phyloP scores from a whole-genome alignment of 1,140 invertebrate species.

The Ceratoteleas bidentatus region DNA sequence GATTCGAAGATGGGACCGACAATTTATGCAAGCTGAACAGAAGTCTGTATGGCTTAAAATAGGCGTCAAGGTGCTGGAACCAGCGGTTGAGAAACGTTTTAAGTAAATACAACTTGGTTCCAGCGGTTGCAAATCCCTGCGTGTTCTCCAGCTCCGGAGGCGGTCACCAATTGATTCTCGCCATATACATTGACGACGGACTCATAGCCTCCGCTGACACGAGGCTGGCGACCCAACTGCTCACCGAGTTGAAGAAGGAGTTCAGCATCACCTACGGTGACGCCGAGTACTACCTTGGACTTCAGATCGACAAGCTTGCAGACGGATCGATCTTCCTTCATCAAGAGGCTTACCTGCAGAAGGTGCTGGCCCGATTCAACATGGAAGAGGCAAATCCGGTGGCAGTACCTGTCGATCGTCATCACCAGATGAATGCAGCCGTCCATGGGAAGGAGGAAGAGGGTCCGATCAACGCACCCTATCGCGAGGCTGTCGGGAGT shows the following conservation, averaged over 20 bases:
- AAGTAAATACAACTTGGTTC: no score
- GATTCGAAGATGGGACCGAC: slow-evolving; percentile 47
- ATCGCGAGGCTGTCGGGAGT: slow-evolving; percentile 50
- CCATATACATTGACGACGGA: no score
- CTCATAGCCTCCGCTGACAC: background rate
- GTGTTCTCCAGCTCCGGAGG: background rate
- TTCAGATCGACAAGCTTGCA: slow-evolving; percentile 20
- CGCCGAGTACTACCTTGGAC: slow-evolving; percentile 18
- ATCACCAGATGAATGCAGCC: slow-evolving; percentile 14
- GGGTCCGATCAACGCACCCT: slow-evolving; percentile 7
- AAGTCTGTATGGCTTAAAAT: slow-evolving; percentile 75
- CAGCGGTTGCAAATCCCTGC: background rate
- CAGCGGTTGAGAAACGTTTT: slow-evolving; percentile 45
- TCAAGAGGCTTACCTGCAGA: slow-evolving; percentile 34
- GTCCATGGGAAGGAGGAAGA: slow-evolving; percentile 3
- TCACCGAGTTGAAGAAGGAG: slow-evolving; percentile 7
- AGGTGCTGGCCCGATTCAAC: slow-evolving; percentile 23
- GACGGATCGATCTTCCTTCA: slow-evolving; percentile 44
- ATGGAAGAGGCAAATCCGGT: slow-evolving; percentile 33
- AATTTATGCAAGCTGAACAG: slow-evolving; percentile 70
- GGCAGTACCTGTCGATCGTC: slow-evolving; percentile 17
- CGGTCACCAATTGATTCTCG: background rate
- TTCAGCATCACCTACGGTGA: slow-evolving; percentile 49
- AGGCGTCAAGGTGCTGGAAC: slow-evolving; percentile 73
- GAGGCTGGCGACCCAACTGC: background rate